A percentile compares a stretch with the other conserved stretches of the same genome.
Conservation (phyloP, 1,140 invertebrate genomes). For the Drosophila suzukii region DNA sequence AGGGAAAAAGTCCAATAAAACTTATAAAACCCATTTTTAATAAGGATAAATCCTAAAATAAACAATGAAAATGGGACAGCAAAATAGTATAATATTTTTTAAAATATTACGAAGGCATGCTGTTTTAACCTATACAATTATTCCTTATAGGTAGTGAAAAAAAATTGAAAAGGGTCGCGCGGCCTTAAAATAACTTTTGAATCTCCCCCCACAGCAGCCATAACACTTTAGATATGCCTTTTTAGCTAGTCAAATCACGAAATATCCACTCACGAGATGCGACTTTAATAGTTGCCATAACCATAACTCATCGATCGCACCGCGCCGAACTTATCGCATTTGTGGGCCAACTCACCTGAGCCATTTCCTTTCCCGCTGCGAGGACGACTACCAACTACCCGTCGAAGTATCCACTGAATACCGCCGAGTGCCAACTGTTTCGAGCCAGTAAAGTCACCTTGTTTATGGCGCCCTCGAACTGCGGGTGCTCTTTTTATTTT, state of each 20-base stretch:
- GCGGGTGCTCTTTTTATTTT: slow-evolving; percentile 64
- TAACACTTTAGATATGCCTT: slow-evolving; percentile 44
- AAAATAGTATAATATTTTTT: neutral
- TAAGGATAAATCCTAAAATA: neutral
- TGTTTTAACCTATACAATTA: neutral
- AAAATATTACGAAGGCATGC: neutral
- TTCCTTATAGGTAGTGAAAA: neutral
- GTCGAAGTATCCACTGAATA: slow-evolving; percentile 10
- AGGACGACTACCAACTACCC: slow-evolving; percentile 31
- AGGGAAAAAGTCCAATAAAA: no score
- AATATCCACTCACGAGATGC: slow-evolving; percentile 18
- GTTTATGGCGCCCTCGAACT: slow-evolving; percentile 71
- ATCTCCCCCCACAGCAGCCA: slow-evolving; percentile 9
- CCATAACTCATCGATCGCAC: slow-evolving; percentile 50
- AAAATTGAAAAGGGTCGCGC: neutral
- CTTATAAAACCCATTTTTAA: no score
- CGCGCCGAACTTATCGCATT: slow-evolving; percentile 26
- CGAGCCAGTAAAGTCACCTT: slow-evolving; percentile 75
- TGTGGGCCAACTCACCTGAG: slow-evolving; percentile 55
- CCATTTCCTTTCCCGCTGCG: slow-evolving; percentile 28
- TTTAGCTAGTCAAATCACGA: slow-evolving; percentile 27
- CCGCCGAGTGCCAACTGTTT: slow-evolving; percentile 44
- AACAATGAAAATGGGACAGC: neutral
- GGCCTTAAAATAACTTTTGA: slow-evolving; percentile 5
- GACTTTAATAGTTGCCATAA: slow-evolving; percentile 31